Base-by-base conservation (phyloP, 2,888 invertebrate species). In the Chalcis sispes region DNA sequence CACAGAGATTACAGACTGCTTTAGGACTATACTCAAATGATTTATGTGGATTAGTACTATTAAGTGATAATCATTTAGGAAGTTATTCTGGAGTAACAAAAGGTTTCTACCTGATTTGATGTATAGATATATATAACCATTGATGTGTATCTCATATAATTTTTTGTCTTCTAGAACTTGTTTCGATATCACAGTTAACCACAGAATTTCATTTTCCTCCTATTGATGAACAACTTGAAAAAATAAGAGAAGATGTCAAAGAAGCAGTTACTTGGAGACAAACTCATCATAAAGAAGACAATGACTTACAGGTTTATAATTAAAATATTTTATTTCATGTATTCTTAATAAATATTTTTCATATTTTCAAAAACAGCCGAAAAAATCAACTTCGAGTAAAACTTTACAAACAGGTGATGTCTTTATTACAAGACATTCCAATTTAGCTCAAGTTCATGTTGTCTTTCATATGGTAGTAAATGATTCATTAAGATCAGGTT, bases 141-240 rank as follows among this genome's bases (percentile, higher is more conserved):
- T 36, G 48, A 67, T 42, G 10, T 66, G 50, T 7, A 20, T 46
- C 15, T 71, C 5, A 62, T 48, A 13, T 61, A 52, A 61, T 40
- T 42, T 76, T 59, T 72, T 78, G 72, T 79, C 56, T 87, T 89
- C 42, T 83, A 93, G 94, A 93, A 81, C 92, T 95, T 87, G 91
- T 92, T 65, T 91, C 91, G 67, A 90, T 94, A 59, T 95, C 94
- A 85, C 93, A 94, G 83, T 90, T 91, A 86, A 95, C 96, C 0
- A 96, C 98, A 1, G 99, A 99, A 89, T 96, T 98, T 86, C 99
- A 99, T 91, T 99, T 99, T 89, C 91, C 93, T 0, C 92, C 94
- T 85, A 91, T 97, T 77, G 96, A 96, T 81, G 93, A 93, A 77
- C 98, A 99, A 90, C 90, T 99, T 78, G 93, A 95, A 81, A 91